Evolutionary conservation across 2,113 vertebrate species (phyloP).

Genomic region (Antigone vipio): DNA sequence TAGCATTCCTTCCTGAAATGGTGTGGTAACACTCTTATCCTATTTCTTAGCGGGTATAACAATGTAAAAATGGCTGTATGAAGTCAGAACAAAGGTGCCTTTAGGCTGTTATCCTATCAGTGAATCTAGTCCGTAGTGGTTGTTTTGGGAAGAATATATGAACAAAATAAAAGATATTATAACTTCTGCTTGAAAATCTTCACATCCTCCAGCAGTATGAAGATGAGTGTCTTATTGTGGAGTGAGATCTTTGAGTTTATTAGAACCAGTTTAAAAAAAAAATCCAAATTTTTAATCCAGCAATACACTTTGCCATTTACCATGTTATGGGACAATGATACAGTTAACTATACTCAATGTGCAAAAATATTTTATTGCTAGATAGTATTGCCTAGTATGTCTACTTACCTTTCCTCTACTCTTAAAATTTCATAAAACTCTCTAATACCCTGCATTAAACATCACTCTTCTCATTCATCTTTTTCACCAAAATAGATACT

Average conservation of each 20-base stretch:
- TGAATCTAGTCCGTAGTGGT: background rate
- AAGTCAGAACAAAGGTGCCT: background rate
- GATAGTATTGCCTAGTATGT: background rate
- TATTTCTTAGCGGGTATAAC: background rate
- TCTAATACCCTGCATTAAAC: background rate
- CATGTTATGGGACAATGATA: fast-evolving
- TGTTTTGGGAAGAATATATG: background rate
- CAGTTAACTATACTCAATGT: background rate
- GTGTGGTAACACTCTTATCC: background rate
- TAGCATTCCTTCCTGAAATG: background rate
- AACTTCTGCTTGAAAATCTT: background rate
- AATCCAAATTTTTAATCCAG: background rate
- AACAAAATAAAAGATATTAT: background rate
- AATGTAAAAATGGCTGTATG: background rate
- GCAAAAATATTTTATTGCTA: background rate
- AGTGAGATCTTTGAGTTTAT: background rate
- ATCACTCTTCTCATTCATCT: background rate
- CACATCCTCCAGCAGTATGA: background rate
- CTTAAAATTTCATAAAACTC: background rate
- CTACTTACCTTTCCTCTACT: background rate
- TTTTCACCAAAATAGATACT: background rate
- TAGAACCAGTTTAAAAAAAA: background rate
- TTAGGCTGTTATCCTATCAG: background rate
- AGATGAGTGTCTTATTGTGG: background rate
- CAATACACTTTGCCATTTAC: background rate